A percentile compares a stretch with the other conserved stretches of the same genome.
These are phyloP conservation scores for Catamblyrhynchus diadema DNA, from an alignment of 2,797 vertebrate genomes.

Conservation along the genomic window DNA sequence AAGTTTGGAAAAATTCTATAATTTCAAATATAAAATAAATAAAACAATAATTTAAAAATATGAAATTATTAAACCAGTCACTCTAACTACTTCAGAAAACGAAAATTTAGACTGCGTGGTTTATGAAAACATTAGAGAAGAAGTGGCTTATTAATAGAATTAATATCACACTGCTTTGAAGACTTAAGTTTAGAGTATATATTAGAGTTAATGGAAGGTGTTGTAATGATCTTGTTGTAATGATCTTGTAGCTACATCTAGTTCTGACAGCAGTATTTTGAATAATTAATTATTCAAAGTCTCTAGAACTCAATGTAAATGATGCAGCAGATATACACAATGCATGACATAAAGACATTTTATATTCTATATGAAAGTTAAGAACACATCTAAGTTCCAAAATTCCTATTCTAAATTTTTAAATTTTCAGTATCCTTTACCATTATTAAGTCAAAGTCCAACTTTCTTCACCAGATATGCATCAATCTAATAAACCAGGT, in stretches of 20 bases:
- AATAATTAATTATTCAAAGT: background rate
- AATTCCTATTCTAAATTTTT: background rate
- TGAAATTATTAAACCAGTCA: constrained; percentile 5
- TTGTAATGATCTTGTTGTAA: too few species aligned
- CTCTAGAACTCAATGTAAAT: background rate
- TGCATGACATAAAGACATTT: background rate
- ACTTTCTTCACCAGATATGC: background rate
- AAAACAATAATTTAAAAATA: constrained; percentile 43
- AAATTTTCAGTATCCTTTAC: background rate
- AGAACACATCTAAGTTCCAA: background rate
- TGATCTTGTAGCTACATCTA: background rate
- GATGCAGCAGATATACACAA: background rate
- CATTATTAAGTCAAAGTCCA: background rate
- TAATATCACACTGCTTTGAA: background rate
- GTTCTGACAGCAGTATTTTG: background rate
- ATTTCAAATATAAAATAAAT: constrained; percentile 53
- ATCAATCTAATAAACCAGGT: background rate
- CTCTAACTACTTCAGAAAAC: background rate
- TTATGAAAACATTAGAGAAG: constrained; percentile 4
- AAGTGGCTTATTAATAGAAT: constrained; percentile 12
- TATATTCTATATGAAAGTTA: background rate
- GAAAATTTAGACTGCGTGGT: background rate
- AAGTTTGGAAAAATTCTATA: constrained; percentile 61
- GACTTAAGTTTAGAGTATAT: background rate
- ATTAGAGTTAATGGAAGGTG: background rate